A percentile compares a stretch with the other conserved stretches of the same genome.
phyloP scores from a whole-genome alignment of 2,113 vertebrate species.

The Ptyas mucosa region DNA sequence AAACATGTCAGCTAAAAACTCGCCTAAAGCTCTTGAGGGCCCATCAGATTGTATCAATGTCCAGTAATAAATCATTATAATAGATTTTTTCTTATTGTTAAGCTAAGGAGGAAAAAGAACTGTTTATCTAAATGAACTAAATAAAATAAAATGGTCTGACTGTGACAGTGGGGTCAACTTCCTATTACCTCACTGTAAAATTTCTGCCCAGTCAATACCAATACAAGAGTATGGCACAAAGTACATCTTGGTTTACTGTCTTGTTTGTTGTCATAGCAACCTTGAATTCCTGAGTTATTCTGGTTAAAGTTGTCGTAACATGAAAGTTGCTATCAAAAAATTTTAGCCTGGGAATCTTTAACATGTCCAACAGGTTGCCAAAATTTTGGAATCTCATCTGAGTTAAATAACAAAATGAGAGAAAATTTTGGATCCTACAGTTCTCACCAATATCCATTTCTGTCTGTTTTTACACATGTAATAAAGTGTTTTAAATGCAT shows the following conservation, averaged over 20 bases:
- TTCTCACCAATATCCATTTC: background rate
- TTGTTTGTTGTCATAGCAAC: background rate
- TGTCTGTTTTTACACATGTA: rapidly evolving
- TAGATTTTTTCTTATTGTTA: background rate
- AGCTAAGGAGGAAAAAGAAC: background rate
- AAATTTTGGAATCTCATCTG: background rate
- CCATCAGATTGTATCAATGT: background rate
- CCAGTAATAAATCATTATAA: background rate
- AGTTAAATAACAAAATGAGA: background rate
- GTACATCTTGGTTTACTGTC: background rate
- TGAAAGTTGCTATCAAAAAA: background rate
- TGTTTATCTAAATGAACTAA: background rate
- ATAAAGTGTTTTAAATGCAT: background rate
- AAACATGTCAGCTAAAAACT: background rate
- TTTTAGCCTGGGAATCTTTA: background rate
- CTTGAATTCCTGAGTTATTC: background rate
- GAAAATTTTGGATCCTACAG: background rate
- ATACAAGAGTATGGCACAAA: background rate
- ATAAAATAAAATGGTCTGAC: background rate
- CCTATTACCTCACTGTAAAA: background rate
- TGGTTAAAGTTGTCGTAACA: background rate
- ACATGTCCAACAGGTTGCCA: background rate
- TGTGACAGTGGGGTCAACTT: background rate
- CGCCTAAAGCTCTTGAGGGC: background rate
- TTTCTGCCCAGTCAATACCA: background rate